Evolutionary conservation across 2,113 vertebrate genomes (phyloP).

Genomic region (Equus przewalskii): DNA sequence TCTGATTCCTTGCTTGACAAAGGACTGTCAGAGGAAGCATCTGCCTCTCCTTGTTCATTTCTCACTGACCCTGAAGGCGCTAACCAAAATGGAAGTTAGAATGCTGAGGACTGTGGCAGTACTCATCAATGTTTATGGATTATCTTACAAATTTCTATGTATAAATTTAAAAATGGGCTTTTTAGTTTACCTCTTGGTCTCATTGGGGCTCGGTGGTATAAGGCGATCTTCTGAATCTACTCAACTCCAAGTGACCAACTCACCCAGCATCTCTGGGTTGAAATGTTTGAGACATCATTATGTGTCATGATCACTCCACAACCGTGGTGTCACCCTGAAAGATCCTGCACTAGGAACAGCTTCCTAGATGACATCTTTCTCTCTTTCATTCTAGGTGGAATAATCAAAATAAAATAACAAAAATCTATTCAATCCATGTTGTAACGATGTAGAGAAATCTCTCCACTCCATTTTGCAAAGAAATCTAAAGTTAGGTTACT

Average conservation of each 20-base stretch:
- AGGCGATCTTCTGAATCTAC: not conserved
- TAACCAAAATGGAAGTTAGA: no score
- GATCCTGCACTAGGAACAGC: not conserved
- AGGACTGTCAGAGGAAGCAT: not conserved
- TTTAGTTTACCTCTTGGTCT: not conserved
- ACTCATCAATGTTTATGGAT: not conserved
- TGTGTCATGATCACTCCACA: accelerated
- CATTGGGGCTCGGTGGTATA: not conserved
- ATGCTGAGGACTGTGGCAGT: no score
- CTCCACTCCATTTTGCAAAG: not conserved
- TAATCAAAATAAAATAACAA: not conserved
- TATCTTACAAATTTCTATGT: not conserved
- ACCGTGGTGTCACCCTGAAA: not conserved
- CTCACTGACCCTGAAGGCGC: not conserved
- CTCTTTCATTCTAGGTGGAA: not conserved
- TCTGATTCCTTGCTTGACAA: not conserved
- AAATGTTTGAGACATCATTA: not conserved
- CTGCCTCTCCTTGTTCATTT: not conserved
- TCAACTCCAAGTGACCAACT: not conserved
- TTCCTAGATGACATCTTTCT: not conserved
- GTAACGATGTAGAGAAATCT: not conserved
- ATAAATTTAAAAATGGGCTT: not conserved
- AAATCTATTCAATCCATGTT: not conserved
- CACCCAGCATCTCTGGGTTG: not conserved
- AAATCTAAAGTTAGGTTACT: not conserved